These are phyloP conservation scores for Lithobates pipiens DNA, from an alignment of 2,797 vertebrate species.

Conservation along the genomic window DNA sequence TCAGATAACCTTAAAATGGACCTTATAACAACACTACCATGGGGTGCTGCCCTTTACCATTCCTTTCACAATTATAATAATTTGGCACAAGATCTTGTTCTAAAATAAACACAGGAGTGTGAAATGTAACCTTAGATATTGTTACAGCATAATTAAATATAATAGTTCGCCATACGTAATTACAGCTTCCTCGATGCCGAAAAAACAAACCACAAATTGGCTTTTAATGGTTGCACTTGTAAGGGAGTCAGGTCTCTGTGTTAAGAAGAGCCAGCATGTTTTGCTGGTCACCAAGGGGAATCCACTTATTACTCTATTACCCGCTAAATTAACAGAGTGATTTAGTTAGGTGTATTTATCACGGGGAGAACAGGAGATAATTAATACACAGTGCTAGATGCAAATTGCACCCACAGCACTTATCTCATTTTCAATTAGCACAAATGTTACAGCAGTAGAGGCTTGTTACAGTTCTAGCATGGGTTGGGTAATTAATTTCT, in stretches of 20 bases:
- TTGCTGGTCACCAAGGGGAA: constrained; percentile 79
- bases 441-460: constrained; percentile 80
- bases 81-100: neutral
- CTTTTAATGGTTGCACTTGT: constrained; percentile 50
- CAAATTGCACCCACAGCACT: constrained; percentile 87
- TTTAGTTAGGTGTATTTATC: constrained; percentile 86
- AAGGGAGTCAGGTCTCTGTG: constrained; percentile 67
- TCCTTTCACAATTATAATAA: neutral
- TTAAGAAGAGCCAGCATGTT: constrained; percentile 66
- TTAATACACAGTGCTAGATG: constrained; percentile 84
- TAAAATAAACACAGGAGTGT: neutral
- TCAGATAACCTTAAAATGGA: no score
- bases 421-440: constrained; percentile 88
- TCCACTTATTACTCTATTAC: constrained; percentile 81
- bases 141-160: neutral
- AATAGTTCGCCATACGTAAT: constrained; percentile 5
- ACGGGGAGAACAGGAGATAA: constrained; percentile 82
- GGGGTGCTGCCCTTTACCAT: no score
- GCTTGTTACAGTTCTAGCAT: constrained; percentile 83
- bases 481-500: constrained; percentile 87
- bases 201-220: constrained; percentile 28
- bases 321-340: constrained; percentile 80
- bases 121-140: neutral
- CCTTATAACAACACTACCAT: no score
- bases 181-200: constrained; percentile 34